Evolutionary conservation across 2,888 invertebrate genomes (phyloP).

Genomic region (Sminthurides aquaticus): DNA sequence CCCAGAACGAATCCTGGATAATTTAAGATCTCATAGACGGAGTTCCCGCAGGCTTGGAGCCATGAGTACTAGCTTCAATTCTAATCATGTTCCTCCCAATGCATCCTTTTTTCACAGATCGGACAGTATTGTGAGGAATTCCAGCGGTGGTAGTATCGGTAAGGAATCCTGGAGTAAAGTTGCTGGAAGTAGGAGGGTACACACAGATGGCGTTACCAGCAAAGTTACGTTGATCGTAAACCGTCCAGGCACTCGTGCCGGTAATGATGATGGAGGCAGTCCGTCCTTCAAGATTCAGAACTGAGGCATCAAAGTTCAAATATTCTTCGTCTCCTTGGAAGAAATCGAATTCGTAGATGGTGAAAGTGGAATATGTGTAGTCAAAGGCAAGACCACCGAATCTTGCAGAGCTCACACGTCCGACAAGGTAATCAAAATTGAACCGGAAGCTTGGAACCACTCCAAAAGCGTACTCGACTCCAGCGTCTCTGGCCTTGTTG

Average conservation of each 20-base stretch:
- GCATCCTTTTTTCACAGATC: conserved; percentile 5
- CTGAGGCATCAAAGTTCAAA: background rate
- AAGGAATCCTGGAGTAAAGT: background rate
- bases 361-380: conserved; percentile 28
- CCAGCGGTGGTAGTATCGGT: background rate
- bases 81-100: background rate
- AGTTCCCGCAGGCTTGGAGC: background rate
- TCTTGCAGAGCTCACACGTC: conserved; percentile 22
- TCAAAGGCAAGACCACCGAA: conserved; percentile 32
- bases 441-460: conserved; percentile 25
- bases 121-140: background rate
- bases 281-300: background rate
- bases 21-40: too few species aligned
- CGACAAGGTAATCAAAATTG: conserved; percentile 26
- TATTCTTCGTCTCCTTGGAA: background rate
- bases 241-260: background rate
- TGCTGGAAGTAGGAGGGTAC: background rate
- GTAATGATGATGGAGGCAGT: conserved; percentile 4
- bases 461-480: conserved; percentile 37
- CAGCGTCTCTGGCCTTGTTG: conserved; percentile 16
- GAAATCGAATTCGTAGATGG: conserved; percentile 28
- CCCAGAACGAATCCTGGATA: too few species aligned
- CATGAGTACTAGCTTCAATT: background rate
- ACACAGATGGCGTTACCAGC: conserved; percentile 2
- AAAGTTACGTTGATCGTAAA: conserved; percentile 6